Conservation (phyloP, 2,888 invertebrate species). For the Cinara cedri region DNA sequence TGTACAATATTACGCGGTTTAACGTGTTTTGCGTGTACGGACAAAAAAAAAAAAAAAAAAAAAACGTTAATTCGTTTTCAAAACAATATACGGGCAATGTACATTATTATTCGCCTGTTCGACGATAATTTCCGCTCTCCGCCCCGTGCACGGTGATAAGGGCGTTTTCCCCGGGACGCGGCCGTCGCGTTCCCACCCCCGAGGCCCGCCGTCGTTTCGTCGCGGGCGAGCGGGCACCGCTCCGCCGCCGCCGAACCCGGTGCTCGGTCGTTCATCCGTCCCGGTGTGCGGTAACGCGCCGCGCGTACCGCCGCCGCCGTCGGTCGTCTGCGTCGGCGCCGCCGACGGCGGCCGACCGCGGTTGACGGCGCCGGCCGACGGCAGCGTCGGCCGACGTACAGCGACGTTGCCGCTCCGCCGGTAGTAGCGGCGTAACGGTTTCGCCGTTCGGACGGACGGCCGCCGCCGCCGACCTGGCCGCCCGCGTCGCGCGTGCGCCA, state of each 20-base stretch:
- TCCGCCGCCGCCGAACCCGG: not conserved
- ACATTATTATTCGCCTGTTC: too few relatives aligned
- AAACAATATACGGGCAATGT: too few relatives aligned
- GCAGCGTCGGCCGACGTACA: not conserved
- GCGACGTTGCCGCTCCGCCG: slow-evolving; percentile 54
- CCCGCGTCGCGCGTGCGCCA: slow-evolving; percentile 26
- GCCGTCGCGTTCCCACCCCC: not conserved
- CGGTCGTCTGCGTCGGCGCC: not conserved
- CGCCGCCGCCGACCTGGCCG: not conserved
- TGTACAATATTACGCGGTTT: too few relatives aligned
- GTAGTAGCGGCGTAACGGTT: slow-evolving; percentile 45
- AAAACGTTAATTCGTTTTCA: too few relatives aligned
- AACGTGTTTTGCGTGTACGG: too few relatives aligned
- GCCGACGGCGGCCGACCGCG: not conserved
- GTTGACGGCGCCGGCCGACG: not conserved
- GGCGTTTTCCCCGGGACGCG: not conserved
- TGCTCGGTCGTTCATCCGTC: not conserved
- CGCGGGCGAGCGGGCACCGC: too few relatives aligned
- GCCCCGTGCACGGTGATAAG: not conserved
- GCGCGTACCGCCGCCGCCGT: not conserved
- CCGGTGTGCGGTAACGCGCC: not conserved
- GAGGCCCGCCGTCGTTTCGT: not conserved
- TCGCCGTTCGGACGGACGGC: not conserved
- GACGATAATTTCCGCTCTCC: too few relatives aligned
- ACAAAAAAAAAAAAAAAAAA: too few relatives aligned